Evolutionary conservation across 2,113 vertebrate genomes (phyloP).

Genomic region (Larimichthys polyactis): DNA sequence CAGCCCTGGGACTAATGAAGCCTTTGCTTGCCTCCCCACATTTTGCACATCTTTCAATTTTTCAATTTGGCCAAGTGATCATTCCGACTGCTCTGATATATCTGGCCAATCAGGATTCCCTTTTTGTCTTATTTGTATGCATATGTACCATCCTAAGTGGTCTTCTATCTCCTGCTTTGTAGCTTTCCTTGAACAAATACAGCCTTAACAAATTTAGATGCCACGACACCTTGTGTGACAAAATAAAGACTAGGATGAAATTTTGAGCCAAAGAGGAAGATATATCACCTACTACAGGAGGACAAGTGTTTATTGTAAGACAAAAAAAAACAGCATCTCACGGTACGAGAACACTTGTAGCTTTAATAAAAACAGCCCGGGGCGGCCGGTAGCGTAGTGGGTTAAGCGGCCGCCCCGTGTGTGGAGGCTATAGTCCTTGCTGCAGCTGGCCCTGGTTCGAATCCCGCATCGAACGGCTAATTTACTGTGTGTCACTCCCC

Average conservation of each 20-base stretch:
- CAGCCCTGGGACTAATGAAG: constrained; percentile 55
- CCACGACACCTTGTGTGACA: constrained; percentile 11
- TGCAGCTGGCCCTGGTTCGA: no score
- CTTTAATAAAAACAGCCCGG: constrained; percentile 25
- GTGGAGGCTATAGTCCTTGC: no score
- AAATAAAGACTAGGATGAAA: neutral
- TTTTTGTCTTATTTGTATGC: constrained; percentile 24
- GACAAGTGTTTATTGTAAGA: neutral
- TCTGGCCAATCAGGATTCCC: constrained; percentile 24
- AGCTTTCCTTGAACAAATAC: neutral
- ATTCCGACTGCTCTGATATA: constrained; percentile 35
- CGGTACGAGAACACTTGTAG: neutral
- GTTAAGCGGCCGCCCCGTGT: no score
- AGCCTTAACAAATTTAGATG: constrained; percentile 1
- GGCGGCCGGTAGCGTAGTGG: no score
- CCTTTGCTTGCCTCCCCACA: constrained; percentile 46
- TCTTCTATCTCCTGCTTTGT: constrained; percentile 17
- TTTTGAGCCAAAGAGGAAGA: neutral
- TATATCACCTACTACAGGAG: neutral
- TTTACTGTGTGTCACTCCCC: no score
- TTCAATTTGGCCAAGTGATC: constrained; percentile 47
- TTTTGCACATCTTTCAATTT: constrained; percentile 54
- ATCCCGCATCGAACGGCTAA: no score
- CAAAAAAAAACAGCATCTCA: neutral
- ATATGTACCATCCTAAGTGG: constrained; percentile 10